phyloP scores from a whole-genome alignment of 2,113 vertebrate species.

The Tursiops truncatus region DNA sequence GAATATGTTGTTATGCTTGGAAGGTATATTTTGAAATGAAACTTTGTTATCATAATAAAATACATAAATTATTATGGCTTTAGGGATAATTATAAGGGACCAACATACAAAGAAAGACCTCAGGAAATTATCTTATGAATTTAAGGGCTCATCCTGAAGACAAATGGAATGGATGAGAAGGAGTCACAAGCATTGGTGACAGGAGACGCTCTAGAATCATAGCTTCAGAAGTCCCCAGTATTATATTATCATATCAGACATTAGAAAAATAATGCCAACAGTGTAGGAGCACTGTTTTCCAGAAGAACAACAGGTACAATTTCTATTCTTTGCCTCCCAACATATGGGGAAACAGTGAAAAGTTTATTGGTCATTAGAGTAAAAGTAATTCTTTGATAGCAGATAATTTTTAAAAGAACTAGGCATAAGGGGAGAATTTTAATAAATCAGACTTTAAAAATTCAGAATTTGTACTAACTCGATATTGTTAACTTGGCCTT shows the following conservation, averaged over 20 bases:
- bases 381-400: not conserved
- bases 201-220: not conserved
- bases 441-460: not conserved
- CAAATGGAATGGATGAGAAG: not conserved
- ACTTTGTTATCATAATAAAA: not conserved
- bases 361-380: not conserved
- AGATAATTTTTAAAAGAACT: not conserved
- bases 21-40: not conserved
- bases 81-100: not conserved
- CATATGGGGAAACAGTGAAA: not conserved
- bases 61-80: not conserved
- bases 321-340: not conserved
- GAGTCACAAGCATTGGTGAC: not conserved
- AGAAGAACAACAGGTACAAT: not conserved
- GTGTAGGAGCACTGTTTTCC: not conserved
- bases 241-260: not conserved
- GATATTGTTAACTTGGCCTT: not conserved
- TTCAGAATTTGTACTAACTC: not conserved
- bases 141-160: not conserved
- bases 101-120: not conserved
- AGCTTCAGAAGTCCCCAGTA: not conserved
- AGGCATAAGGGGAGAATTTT: not conserved
- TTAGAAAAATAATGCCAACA: not conserved
- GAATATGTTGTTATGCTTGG: not conserved
- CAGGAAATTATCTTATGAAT: not conserved